A percentile compares a stretch with the other conserved stretches of the same genome.
Evolutionary conservation across 2,113 vertebrate genomes (phyloP).

Genomic region (Edolisoma coerulescens): DNA sequence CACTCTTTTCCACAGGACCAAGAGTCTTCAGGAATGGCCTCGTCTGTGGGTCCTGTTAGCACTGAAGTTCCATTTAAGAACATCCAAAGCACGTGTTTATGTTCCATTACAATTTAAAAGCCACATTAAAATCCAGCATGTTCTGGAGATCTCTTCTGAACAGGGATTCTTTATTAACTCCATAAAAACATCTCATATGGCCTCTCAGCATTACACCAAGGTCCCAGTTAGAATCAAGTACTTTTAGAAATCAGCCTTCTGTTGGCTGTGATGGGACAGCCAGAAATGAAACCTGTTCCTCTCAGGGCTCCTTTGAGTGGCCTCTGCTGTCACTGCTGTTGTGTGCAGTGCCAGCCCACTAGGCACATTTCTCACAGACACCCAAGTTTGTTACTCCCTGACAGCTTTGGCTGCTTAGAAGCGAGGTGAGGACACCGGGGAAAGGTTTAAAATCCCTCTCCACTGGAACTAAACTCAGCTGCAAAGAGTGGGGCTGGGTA

Average conservation of each 20-base stretch:
- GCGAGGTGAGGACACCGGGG: not conserved
- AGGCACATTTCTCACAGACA: not conserved
- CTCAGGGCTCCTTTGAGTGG: not conserved
- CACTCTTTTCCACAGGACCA: not conserved
- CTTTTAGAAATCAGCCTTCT: not conserved
- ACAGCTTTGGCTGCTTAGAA: not conserved
- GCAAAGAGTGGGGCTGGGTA: fast-evolving
- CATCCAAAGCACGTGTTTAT: not conserved
- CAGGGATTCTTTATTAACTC: not conserved
- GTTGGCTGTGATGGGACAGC: not conserved
- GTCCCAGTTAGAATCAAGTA: not conserved
- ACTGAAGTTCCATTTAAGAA: not conserved
- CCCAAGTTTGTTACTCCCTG: not conserved
- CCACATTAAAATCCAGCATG: not conserved
- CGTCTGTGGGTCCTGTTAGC: not conserved
- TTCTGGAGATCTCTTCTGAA: not conserved
- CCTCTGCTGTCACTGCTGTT: not conserved
- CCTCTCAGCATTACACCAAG: not conserved
- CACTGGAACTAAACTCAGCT: not conserved
- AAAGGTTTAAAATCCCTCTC: not conserved
- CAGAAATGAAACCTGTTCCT: not conserved
- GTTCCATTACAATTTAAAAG: not conserved
- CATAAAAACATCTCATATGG: not conserved
- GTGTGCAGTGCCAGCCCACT: too few species aligned
- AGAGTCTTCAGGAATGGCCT: not conserved